Conservation (phyloP, 2,797 vertebrate species). For the Brachyrhaphis roseni region DNA sequence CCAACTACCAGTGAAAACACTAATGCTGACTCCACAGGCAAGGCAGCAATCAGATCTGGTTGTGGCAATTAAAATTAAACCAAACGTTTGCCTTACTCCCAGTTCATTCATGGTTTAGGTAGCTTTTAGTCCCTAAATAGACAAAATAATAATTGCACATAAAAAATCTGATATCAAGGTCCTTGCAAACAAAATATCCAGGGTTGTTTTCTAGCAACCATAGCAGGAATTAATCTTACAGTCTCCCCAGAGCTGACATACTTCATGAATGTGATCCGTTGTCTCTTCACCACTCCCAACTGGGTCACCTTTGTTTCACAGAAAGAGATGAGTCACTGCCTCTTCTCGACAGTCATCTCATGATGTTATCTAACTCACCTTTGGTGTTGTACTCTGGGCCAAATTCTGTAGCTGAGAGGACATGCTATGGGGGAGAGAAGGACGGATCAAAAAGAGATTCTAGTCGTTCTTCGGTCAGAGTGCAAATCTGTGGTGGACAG, state of each 20-base stretch:
- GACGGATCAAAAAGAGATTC: neutral
- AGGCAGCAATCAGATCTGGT: neutral
- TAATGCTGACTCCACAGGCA: neutral
- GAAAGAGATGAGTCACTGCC: slow-evolving; percentile 48
- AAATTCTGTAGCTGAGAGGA: neutral
- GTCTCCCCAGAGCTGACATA: neutral
- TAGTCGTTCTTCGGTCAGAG: neutral
- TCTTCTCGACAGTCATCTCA: slow-evolving; percentile 19
- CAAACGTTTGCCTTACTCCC: neutral
- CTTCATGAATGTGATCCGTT: slow-evolving; percentile 9
- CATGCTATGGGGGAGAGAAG: neutral
- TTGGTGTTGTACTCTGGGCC: neutral
- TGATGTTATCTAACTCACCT: slow-evolving; percentile 2
- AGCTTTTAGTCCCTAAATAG: neutral
- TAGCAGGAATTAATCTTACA: neutral
- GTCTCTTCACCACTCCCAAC: slow-evolving; percentile 24
- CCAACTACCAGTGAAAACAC: neutral
- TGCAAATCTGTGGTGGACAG: neutral
- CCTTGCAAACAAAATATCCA: neutral
- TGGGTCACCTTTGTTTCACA: slow-evolving; percentile 41
- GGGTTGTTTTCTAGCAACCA: neutral
- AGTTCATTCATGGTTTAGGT: neutral
- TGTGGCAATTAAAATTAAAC: neutral
- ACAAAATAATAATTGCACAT: neutral
- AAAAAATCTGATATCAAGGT: neutral